Conservation (phyloP, 2,113 vertebrate species). For the Equus przewalskii region DNA sequence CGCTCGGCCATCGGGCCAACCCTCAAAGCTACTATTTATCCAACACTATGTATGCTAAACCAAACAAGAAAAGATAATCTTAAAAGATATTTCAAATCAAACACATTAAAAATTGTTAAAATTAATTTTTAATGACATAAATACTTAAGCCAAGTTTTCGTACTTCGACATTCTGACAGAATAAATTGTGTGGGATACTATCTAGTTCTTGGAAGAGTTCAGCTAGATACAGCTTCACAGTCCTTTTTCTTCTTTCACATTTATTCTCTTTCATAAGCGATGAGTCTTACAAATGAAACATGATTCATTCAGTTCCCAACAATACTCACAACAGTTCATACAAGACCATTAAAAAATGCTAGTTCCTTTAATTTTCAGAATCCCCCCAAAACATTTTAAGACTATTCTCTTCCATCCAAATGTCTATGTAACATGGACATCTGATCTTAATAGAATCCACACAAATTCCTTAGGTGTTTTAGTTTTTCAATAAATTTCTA, state of each 20-base stretch:
- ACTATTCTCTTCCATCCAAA: slow-evolving; percentile 72
- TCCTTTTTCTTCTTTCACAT: slow-evolving; percentile 60
- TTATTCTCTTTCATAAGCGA: slow-evolving; percentile 52
- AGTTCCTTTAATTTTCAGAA: slow-evolving; percentile 70
- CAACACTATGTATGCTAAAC: not conserved
- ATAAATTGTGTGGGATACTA: not conserved
- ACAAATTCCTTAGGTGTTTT: slow-evolving; percentile 83
- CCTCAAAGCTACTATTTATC: not conserved
- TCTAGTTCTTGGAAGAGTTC: slow-evolving; percentile 35
- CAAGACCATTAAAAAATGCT: slow-evolving; percentile 48
- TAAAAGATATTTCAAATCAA: not conserved
- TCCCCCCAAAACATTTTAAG: slow-evolving; percentile 44
- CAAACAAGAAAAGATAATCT: not conserved
- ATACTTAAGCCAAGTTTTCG: not conserved
- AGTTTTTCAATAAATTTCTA: slow-evolving; percentile 81
- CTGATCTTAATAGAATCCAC: slow-evolving; percentile 84
- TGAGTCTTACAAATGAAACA: slow-evolving; percentile 55
- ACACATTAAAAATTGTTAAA: not conserved
- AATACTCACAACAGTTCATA: slow-evolving; percentile 50
- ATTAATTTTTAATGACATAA: slow-evolving; percentile 37
- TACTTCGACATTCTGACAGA: not conserved
- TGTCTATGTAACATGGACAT: slow-evolving; percentile 78
- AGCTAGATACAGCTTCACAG: not conserved
- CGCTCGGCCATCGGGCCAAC: too few relatives aligned
- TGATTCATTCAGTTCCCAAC: slow-evolving; percentile 70